Conservation (phyloP, 64 coral and sea anemone genomes). For the Montipora sp. region DNA sequence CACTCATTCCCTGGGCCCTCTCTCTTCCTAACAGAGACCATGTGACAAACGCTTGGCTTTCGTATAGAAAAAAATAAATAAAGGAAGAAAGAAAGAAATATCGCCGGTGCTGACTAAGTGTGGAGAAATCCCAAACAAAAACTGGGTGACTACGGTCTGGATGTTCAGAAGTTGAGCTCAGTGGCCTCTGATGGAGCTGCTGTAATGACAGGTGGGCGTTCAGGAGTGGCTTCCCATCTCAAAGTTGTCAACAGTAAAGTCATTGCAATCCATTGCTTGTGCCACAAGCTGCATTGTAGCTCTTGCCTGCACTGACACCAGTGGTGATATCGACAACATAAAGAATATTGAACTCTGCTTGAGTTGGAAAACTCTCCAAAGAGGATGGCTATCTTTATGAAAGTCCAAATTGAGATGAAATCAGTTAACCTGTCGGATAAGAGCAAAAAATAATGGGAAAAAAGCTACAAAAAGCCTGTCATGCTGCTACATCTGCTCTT, state of each 20-base stretch:
- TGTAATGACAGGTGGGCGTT: constrained; percentile 21
- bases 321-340: constrained; percentile 38
- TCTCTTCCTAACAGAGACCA: no score
- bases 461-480: constrained; percentile 34
- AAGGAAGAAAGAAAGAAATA: no score
- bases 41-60: no score
- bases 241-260: constrained; percentile 49
- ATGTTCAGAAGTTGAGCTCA: not conserved
- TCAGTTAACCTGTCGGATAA: constrained; percentile 16
- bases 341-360: constrained; percentile 23
- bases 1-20: no score
- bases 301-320: constrained; percentile 73
- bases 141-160: not conserved
- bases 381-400: no score
- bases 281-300: constrained; percentile 46
- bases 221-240: constrained; percentile 34
- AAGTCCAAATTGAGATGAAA: no score
- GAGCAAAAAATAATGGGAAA: constrained; percentile 15
- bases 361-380: not conserved
- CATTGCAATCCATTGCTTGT: constrained; percentile 60
- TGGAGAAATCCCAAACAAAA: not conserved
- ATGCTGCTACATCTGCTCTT: constrained; percentile 45
- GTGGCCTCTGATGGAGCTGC: constrained; percentile 36
- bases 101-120: no score
- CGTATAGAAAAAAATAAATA: no score